Conservation (phyloP, 1,140 invertebrate species). For the Rhagoletis zephyria region DNA sequence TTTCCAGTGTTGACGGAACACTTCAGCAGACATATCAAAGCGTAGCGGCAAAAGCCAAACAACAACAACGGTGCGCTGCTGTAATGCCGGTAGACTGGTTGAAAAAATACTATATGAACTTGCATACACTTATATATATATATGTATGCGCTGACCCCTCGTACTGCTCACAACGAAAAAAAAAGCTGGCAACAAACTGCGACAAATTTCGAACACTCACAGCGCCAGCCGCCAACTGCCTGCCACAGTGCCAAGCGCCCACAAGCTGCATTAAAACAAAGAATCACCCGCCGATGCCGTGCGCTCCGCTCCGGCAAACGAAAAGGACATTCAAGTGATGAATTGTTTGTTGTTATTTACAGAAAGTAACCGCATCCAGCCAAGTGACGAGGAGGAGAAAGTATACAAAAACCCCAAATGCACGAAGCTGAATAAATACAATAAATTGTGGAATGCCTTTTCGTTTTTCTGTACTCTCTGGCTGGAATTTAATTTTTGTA, state of each 20-base stretch:
- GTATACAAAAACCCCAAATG: background rate
- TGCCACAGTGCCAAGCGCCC: conserved; percentile 11
- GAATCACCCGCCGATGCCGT: background rate
- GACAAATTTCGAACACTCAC: background rate
- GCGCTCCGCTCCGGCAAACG: background rate
- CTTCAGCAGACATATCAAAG: conserved; percentile 51
- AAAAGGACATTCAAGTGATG: conserved; percentile 58
- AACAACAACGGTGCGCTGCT: background rate
- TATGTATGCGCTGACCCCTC: background rate
- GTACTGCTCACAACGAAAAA: background rate
- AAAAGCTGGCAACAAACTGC: conserved; percentile 11
- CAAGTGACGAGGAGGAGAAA: background rate
- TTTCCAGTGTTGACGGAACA: conserved; percentile 57
- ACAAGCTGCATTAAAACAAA: conserved; percentile 44
- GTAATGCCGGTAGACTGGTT: background rate
- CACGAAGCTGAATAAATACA: conserved; percentile 5
- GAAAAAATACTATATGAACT: background rate
- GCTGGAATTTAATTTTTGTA: conserved; percentile 35
- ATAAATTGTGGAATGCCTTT: conserved; percentile 18
- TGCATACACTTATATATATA: background rate
- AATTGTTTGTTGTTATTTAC: conserved; percentile 57
- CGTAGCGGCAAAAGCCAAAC: background rate
- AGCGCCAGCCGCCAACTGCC: conserved; percentile 22
- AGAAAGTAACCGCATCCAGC: conserved; percentile 16
- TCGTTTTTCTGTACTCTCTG: background rate